Percentiles rank a stretch among this genome's conserved stretches.
Evolutionary conservation across 2,888 invertebrate genomes (phyloP).

Genomic region (Nebria brevicollis): DNA sequence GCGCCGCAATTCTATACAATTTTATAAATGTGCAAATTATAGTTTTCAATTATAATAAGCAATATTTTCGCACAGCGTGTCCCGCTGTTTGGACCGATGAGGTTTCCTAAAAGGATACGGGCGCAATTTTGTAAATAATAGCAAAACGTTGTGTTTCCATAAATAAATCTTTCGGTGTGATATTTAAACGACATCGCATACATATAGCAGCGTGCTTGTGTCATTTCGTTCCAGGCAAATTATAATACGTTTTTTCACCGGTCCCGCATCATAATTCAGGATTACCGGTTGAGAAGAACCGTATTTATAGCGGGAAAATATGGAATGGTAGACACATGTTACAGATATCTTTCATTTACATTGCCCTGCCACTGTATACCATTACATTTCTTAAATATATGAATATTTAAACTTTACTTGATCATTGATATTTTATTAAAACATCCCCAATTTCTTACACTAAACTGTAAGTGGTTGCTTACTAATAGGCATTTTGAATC

Average conservation of each 20-base stretch:
- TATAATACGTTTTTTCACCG: neutral
- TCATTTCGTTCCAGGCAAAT: neutral
- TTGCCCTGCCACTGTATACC: neutral
- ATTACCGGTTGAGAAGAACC: conserved; percentile 48
- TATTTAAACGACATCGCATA: conserved; percentile 39
- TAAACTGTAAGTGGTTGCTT: too few species aligned
- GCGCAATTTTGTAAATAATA: neutral
- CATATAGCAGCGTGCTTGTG: conserved; percentile 7
- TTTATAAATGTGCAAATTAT: neutral
- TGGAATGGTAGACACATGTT: conserved; percentile 59
- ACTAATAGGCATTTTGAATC: too few species aligned
- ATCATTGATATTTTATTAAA: too few species aligned
- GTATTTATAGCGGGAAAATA: conserved; percentile 61
- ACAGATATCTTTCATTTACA: conserved; percentile 43
- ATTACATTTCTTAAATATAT: neutral
- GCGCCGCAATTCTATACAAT: neutral
- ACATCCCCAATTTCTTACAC: too few species aligned
- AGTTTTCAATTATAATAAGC: neutral
- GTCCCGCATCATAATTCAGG: conserved; percentile 58
- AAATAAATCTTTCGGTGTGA: conserved; percentile 37
- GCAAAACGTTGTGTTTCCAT: conserved; percentile 21
- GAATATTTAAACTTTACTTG: too few species aligned
- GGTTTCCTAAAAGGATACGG: neutral
- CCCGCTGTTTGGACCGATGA: neutral
- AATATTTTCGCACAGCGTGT: neutral